These are phyloP conservation scores for Marisa cornuarietis DNA, from an alignment of 1,140 invertebrate species.

Conservation along the genomic window DNA sequence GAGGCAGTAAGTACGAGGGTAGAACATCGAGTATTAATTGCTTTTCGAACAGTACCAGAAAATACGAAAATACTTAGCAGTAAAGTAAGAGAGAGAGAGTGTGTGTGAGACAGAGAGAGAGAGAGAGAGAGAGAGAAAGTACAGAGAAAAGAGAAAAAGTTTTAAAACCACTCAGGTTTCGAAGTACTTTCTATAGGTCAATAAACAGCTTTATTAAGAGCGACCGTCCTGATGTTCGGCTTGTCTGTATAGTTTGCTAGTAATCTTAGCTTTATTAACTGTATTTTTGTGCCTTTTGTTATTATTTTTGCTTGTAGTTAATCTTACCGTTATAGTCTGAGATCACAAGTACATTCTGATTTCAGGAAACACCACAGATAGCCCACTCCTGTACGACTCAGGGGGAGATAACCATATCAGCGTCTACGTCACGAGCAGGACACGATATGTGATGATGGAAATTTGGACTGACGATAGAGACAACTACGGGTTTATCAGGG, in stretches of 20 bases:
- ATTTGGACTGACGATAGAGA: constrained; percentile 5
- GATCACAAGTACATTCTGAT: not conserved
- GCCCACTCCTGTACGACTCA: constrained; percentile 12
- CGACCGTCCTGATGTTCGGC: not conserved
- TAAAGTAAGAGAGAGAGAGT: no score
- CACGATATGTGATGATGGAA: constrained; percentile 11
- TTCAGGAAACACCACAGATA: constrained; percentile 2
- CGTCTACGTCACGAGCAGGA: constrained; percentile 11
- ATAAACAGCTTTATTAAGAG: not conserved
- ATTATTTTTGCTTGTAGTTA: not conserved
- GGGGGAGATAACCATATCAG: not conserved
- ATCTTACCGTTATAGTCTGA: not conserved
- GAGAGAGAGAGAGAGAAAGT: no score
- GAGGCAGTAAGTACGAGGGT: no score
- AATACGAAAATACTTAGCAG: no score
- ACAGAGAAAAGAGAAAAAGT: no score
- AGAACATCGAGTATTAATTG: no score
- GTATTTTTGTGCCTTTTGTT: not conserved
- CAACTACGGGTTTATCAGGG: constrained; percentile 7
- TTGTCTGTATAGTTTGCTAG: not conserved
- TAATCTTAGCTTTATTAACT: not conserved
- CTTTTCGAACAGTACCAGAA: no score
- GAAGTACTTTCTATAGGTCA: not conserved
- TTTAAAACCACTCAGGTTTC: not conserved
- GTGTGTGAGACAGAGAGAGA: no score